These are phyloP conservation scores for Bufo gargarizans DNA, from an alignment of 2,113 vertebrate genomes.

Conservation along the genomic window DNA sequence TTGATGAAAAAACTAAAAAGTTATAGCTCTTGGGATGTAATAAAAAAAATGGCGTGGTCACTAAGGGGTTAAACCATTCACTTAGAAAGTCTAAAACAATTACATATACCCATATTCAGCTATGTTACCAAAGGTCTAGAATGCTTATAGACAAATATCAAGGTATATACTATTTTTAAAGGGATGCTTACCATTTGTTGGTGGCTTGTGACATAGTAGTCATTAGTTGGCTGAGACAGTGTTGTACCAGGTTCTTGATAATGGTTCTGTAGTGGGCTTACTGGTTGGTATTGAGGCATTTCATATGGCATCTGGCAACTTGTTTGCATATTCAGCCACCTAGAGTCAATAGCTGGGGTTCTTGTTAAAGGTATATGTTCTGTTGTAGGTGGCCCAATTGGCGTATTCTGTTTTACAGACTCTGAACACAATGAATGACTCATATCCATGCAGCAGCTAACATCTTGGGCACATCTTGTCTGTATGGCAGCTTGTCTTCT, in stretches of 20 bases:
- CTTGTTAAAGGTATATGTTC: background rate
- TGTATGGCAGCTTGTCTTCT: slow-evolving; percentile 54
- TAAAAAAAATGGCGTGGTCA: too few relatives aligned
- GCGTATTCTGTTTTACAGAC: slow-evolving; percentile 47
- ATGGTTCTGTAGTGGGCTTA: background rate
- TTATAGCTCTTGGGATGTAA: too few relatives aligned
- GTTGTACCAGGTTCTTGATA: background rate
- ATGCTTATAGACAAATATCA: background rate
- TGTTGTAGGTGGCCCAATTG: background rate
- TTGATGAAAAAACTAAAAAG: too few relatives aligned
- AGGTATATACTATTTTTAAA: background rate
- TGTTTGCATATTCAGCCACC: background rate
- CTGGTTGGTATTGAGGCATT: background rate
- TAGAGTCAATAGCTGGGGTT: background rate
- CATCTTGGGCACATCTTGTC: slow-evolving; percentile 15
- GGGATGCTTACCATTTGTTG: slow-evolving; percentile 42
- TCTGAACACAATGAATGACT: background rate
- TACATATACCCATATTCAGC: background rate
- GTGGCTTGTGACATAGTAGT: background rate
- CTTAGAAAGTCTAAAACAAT: background rate
- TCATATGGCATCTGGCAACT: background rate
- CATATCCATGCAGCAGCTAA: slow-evolving; percentile 49
- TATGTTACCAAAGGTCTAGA: background rate
- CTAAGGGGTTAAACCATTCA: too few relatives aligned
- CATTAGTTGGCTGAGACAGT: background rate